Percentiles rank a stretch among this genome's conserved stretches.
Conservation (phyloP, 2,113 vertebrate species). For the Haplochromis vanheusdeni region DNA sequence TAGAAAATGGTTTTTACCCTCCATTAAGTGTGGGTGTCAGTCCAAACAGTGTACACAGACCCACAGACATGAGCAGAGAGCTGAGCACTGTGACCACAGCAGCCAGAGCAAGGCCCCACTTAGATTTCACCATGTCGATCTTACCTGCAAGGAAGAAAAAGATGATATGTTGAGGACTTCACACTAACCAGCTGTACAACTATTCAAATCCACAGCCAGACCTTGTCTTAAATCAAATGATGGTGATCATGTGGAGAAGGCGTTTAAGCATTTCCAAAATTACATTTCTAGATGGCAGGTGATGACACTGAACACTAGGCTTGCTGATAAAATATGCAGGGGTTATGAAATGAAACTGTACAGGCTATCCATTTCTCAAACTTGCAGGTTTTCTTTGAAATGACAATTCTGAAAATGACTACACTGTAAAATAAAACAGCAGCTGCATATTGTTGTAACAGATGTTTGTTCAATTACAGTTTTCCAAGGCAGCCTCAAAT, state of each 20-base stretch:
- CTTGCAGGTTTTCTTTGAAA: neutral
- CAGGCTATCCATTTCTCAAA: neutral
- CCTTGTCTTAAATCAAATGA: neutral
- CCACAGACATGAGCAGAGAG: constrained; percentile 97
- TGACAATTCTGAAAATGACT: accelerated
- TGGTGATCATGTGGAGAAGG: neutral
- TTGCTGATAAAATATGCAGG: neutral
- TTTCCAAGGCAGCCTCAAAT: neutral
- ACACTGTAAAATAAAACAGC: neutral
- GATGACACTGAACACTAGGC: neutral
- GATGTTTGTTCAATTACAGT: neutral
- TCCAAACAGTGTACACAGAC: constrained; percentile 93
- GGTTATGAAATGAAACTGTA: accelerated
- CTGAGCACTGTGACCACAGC: constrained; percentile 96
- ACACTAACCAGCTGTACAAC: neutral
- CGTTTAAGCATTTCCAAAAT: neutral
- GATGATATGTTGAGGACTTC: neutral
- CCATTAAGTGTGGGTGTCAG: constrained; percentile 95
- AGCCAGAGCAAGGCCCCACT: constrained; percentile 95
- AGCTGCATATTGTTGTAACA: neutral
- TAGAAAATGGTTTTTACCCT: constrained; percentile 75
- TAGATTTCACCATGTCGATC: constrained; percentile 99
- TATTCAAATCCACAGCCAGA: neutral
- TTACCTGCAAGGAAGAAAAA: constrained; percentile 74
- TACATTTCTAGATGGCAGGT: accelerated